Evolutionary conservation across 1,140 invertebrate genomes (phyloP).

Genomic region (Drosophila saltans): DNA sequence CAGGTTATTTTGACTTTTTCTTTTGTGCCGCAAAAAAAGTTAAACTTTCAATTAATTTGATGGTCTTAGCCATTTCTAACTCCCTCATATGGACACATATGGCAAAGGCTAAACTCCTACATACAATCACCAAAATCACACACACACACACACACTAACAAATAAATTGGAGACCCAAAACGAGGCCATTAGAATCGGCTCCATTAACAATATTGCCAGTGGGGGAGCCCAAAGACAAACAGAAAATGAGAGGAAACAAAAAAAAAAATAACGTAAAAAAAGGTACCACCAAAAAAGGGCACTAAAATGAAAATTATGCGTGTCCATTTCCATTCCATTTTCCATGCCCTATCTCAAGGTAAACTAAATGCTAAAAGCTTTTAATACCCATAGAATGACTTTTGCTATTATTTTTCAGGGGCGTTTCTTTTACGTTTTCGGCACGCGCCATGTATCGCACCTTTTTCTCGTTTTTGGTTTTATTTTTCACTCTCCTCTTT

Average conservation of each 20-base stretch:
- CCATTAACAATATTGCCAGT: conserved; percentile 75
- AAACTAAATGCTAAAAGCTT: conserved; percentile 69
- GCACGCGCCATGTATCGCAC: conserved; percentile 47
- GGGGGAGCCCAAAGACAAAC: neutral
- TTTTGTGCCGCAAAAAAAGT: conserved; percentile 17
- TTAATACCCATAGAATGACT: conserved; percentile 66
- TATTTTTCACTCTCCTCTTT: neutral
- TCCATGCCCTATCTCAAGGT: conserved; percentile 32
- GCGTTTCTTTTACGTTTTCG: conserved; percentile 28
- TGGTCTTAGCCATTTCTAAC: conserved; percentile 40
- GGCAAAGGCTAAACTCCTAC: conserved; percentile 22
- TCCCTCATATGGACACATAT: conserved; percentile 57
- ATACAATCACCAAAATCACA: neutral
- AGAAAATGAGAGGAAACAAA: conserved; percentile 8
- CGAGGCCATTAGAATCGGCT: conserved; percentile 67
- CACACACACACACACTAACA: conserved; percentile 10
- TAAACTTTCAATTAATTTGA: conserved; percentile 65
- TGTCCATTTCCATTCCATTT: conserved; percentile 40
- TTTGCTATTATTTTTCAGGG: conserved; percentile 32
- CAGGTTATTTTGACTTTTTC: conserved; percentile 34
- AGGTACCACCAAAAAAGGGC: conserved; percentile 59
- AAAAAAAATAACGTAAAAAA: conserved; percentile 22
- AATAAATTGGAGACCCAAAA: conserved; percentile 21
- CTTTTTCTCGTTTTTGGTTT: conserved; percentile 21
- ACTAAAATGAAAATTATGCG: conserved; percentile 75